Evolutionary conservation across 1,140 invertebrate genomes (phyloP).

Genomic region (Anagrus nilaparvatae): DNA sequence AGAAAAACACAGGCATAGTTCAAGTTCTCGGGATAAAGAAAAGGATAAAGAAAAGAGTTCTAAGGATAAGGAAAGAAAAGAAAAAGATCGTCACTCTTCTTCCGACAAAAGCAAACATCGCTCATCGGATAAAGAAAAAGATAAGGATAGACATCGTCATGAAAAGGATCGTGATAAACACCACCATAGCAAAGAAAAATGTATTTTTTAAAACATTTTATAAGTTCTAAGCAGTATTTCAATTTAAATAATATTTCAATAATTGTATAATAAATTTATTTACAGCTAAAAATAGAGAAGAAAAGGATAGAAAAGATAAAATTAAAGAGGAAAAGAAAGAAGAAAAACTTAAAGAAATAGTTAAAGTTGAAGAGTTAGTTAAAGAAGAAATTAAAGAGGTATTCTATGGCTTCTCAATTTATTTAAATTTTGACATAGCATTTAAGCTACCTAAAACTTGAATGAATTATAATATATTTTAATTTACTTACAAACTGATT

Average conservation of each 20-base stretch:
- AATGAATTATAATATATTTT: conserved; percentile 1
- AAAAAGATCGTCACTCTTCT: conserved; percentile 40
- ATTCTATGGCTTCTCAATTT: conserved; percentile 8
- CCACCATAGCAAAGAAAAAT: conserved; percentile 39
- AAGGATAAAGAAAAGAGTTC: conserved; percentile 43
- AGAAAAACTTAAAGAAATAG: conserved; percentile 26
- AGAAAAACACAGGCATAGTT: conserved; percentile 30
- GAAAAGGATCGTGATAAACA: conserved; percentile 48
- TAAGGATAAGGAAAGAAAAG: conserved; percentile 45
- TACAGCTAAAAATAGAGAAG: conserved; percentile 35
- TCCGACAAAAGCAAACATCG: conserved; percentile 46
- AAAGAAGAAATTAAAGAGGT: conserved; percentile 32
- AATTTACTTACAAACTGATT: conserved; percentile 1
- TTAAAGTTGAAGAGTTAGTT: conserved; percentile 19
- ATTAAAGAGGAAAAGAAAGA: conserved; percentile 30
- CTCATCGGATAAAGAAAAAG: conserved; percentile 37
- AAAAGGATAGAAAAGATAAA: conserved; percentile 34
- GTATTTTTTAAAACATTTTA: conserved; percentile 18
- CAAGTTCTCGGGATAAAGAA: conserved; percentile 42
- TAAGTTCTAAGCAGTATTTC: not conserved
- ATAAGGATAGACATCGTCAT: conserved; percentile 46
- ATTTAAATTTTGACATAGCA: not conserved
- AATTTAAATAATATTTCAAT: conserved; percentile 1
- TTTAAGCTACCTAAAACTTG: not conserved
- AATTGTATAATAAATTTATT: conserved; percentile 3